Conservation (phyloP, 2,888 invertebrate genomes). For the Chrysolina oricalcia region DNA sequence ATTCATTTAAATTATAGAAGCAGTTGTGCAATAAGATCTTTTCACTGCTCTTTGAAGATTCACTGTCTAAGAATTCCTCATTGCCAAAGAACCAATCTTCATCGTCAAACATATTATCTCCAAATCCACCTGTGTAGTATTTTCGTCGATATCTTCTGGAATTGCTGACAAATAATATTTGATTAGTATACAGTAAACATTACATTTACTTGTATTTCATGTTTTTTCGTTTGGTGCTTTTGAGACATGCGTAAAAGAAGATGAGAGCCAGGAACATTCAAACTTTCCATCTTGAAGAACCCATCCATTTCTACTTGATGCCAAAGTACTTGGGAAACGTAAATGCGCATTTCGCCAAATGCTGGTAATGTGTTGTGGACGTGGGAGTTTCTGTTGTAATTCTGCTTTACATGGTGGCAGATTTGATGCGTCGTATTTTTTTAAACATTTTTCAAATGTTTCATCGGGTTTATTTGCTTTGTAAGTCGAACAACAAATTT, state of each 20-base stretch:
- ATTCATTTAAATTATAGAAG: too few relatives aligned
- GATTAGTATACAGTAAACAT: background rate
- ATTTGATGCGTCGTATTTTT: conserved; percentile 46
- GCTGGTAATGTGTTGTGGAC: conserved; percentile 49
- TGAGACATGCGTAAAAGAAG: background rate
- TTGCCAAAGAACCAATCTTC: background rate
- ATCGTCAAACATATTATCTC: background rate
- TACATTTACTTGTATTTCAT: background rate
- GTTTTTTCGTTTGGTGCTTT: background rate
- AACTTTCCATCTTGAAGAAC: conserved; percentile 12
- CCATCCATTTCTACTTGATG: conserved; percentile 35
- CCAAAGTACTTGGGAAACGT: conserved; percentile 22
- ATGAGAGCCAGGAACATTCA: conserved; percentile 41
- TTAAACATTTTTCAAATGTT: conserved; percentile 33
- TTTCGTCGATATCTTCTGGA: too few relatives aligned
- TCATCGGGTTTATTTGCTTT: conserved; percentile 19
- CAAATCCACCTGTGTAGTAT: too few relatives aligned
- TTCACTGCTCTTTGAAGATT: background rate
- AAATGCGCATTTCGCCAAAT: conserved; percentile 52
- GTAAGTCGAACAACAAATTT: conserved; percentile 40
- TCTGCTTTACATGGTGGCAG: conserved; percentile 56
- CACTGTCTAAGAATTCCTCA: background rate
- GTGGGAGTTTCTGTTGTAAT: conserved; percentile 51
- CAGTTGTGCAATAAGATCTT: too few relatives aligned
- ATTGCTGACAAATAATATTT: too few relatives aligned